These are phyloP conservation scores for Cyphomyrus discorhynchus DNA, from an alignment of 2,113 vertebrate genomes.

Conservation along the genomic window DNA sequence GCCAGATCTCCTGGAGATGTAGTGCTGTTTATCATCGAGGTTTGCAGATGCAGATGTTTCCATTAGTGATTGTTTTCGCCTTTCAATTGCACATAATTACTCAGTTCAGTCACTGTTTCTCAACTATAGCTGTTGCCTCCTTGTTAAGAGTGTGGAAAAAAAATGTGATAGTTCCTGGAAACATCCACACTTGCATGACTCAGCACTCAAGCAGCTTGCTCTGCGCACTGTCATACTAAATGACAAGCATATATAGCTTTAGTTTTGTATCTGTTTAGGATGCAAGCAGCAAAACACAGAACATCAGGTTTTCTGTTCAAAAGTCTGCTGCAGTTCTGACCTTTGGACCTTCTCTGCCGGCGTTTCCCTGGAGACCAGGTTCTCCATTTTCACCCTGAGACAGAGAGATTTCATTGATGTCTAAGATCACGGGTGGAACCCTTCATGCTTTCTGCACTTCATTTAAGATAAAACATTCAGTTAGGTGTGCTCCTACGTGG, in stretches of 20 bases:
- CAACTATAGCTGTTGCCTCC: background rate
- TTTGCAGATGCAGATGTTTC: background rate
- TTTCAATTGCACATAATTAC: background rate
- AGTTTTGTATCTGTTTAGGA: background rate
- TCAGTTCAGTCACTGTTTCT: background rate
- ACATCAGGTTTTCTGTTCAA: background rate
- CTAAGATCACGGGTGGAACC: background rate
- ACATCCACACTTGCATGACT: background rate
- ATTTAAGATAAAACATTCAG: background rate
- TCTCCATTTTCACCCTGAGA: conserved; percentile 70
- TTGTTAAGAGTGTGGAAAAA: background rate
- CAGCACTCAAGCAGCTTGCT: background rate
- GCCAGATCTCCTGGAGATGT: background rate
- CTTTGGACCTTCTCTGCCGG: conserved; percentile 65
- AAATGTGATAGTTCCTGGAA: background rate
- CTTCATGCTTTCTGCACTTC: background rate
- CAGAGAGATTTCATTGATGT: background rate
- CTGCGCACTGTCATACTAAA: background rate
- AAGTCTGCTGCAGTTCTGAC: conserved; percentile 45
- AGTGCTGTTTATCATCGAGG: background rate
- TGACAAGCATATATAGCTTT: background rate
- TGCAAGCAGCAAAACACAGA: background rate
- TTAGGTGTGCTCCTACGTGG: background rate
- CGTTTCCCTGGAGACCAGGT: conserved; percentile 52
- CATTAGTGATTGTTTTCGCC: background rate